Conservation (phyloP, 2,113 vertebrate genomes). For the Pollimyrus isidori region DNA sequence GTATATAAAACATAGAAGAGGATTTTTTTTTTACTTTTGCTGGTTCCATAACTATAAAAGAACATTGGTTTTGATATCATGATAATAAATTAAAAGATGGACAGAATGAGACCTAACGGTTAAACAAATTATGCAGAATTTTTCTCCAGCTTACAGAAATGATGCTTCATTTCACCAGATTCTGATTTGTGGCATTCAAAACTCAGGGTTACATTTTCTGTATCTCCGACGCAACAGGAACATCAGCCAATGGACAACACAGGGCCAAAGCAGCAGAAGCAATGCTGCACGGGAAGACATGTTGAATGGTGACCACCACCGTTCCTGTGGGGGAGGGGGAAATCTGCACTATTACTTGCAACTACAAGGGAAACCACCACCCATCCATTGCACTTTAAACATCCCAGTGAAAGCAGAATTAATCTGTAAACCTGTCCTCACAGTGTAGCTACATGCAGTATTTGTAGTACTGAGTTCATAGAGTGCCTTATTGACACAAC, state of each 20-base stretch:
- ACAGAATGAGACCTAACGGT: neutral
- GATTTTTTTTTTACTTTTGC: neutral
- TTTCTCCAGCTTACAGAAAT: neutral
- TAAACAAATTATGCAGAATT: neutral
- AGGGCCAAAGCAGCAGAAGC: conserved; percentile 86
- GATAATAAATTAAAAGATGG: neutral
- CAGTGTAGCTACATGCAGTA: neutral
- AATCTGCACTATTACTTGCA: conserved; percentile 5
- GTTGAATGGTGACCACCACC: conserved; percentile 54
- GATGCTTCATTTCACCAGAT: too few relatives aligned
- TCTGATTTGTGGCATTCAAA: conserved; percentile 15
- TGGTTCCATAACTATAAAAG: neutral
- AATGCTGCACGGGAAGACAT: conserved; percentile 58
- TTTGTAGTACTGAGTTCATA: neutral
- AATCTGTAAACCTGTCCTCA: neutral
- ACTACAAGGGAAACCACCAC: neutral
- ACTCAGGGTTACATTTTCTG: conserved; percentile 38
- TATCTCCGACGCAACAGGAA: conserved; percentile 62
- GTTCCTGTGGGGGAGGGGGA: conserved; percentile 35
- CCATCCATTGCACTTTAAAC: neutral
- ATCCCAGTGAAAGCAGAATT: neutral
- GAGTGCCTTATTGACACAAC: neutral
- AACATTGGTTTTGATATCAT: neutral
- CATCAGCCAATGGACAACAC: conserved; percentile 75
- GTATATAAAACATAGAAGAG: neutral